These are phyloP conservation scores for Metridium senile DNA, from an alignment of 92 coral and sea anemone species.

Conservation along the genomic window DNA sequence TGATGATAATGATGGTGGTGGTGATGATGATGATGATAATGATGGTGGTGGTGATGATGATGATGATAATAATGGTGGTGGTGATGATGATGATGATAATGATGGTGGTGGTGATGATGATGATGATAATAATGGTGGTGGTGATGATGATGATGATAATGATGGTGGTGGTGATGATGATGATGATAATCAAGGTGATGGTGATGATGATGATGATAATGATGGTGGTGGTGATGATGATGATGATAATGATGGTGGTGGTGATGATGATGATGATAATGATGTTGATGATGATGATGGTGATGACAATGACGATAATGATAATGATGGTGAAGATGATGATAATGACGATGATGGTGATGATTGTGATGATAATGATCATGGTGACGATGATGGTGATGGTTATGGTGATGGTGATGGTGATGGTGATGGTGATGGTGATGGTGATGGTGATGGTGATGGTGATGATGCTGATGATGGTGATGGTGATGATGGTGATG, in stretches of 20 bases:
- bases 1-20: not conserved
- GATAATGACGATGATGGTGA: too few species aligned
- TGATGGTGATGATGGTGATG: not conserved
- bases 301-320: too few species aligned
- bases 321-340: too few species aligned
- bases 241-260: not conserved
- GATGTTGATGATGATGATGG: not conserved
- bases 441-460: not conserved
- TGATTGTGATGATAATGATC: too few species aligned
- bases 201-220: not conserved
- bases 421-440: not conserved
- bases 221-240: not conserved
- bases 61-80: not conserved
- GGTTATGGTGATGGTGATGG: not conserved
- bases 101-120: not conserved
- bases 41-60: not conserved
- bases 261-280: not conserved
- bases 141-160: not conserved
- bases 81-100: not conserved
- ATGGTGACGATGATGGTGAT: not conserved
- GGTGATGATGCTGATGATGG: not conserved
- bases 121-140: not conserved
- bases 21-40: not conserved
- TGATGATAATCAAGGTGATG: not conserved
- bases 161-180: not conserved